These are phyloP conservation scores for Etheostoma nigrum DNA, from an alignment of 2,797 vertebrate species.

Conservation along the genomic window DNA sequence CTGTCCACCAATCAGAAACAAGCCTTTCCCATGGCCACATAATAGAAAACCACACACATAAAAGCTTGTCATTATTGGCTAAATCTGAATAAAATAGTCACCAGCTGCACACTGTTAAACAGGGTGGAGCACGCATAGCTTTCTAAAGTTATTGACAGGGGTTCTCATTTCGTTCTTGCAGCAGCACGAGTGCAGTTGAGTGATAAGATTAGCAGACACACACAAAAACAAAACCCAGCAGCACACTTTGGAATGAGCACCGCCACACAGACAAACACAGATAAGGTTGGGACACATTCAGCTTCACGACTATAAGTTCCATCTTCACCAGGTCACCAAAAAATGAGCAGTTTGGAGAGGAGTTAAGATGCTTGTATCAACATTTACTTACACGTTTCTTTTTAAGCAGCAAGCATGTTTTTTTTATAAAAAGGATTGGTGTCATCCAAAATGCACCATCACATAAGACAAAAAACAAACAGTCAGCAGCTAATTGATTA, in stretches of 20 bases:
- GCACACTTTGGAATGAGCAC: background rate
- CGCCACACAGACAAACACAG: background rate
- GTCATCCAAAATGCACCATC: too few relatives aligned
- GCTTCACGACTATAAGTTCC: background rate
- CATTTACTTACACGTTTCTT: too few relatives aligned
- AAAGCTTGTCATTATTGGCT: constrained; percentile 45
- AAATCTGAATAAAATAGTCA: constrained; percentile 20
- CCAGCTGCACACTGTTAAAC: constrained; percentile 33
- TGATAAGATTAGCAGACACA: constrained; percentile 17
- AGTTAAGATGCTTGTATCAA: too few relatives aligned
- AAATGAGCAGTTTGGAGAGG: too few relatives aligned
- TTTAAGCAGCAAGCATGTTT: too few relatives aligned
- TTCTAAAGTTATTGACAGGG: background rate
- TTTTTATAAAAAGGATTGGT: too few relatives aligned
- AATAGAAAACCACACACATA: constrained; percentile 30
- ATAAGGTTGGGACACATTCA: constrained; percentile 7
- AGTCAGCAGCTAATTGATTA: too few relatives aligned
- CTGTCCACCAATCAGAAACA: constrained; percentile 19
- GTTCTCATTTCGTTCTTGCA: too few relatives aligned
- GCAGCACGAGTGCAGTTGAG: background rate
- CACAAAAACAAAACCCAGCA: too few relatives aligned
- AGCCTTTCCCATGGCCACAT: background rate
- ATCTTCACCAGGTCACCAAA: too few relatives aligned
- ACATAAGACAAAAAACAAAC: too few relatives aligned
- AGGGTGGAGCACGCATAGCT: constrained; percentile 39